A percentile compares a stretch with the other conserved stretches of the same genome.
phyloP scores from a whole-genome alignment of 2,888 invertebrate species.

The Callyntrura guangdongensis region DNA sequence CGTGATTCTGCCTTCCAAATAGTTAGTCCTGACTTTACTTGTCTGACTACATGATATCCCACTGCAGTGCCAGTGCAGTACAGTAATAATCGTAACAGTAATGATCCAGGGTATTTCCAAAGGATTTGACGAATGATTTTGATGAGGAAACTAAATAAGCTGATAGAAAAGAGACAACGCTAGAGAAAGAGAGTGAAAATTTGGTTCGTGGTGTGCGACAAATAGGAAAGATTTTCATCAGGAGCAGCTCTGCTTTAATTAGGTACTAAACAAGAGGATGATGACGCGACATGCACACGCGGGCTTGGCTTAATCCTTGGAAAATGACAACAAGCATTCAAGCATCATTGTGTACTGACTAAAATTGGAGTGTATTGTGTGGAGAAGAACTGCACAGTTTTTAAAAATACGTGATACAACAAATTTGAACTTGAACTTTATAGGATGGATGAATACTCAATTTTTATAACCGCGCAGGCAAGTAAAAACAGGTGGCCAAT shows the following conservation, averaged over 20 bases:
- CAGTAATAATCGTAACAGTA: conserved; percentile 47
- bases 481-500: too few relatives aligned
- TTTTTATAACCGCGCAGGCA: background rate
- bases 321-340: conserved; percentile 1
- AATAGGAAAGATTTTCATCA: conserved; percentile 24
- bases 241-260: conserved; percentile 10
- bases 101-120: background rate
- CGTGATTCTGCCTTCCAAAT: conserved; percentile 3
- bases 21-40: background rate
- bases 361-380: background rate
- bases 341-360: background rate
- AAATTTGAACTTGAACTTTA: too few relatives aligned
- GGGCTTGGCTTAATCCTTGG: background rate
- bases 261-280: conserved; percentile 23
- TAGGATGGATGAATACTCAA: too few relatives aligned
- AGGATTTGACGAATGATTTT: conserved; percentile 16
- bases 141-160: background rate
- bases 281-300: conserved; percentile 5
- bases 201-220: conserved; percentile 46
- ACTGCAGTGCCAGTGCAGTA: background rate
- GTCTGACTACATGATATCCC: background rate
- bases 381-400: too few relatives aligned
- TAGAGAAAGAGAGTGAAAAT: too few relatives aligned
- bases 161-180: background rate
- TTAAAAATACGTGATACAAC: too few relatives aligned